Evolutionary conservation across 1,140 invertebrate genomes (phyloP), one percentile per base, ranked within the genome.

Genomic region (Macrosteles quadrilineatus): DNA sequence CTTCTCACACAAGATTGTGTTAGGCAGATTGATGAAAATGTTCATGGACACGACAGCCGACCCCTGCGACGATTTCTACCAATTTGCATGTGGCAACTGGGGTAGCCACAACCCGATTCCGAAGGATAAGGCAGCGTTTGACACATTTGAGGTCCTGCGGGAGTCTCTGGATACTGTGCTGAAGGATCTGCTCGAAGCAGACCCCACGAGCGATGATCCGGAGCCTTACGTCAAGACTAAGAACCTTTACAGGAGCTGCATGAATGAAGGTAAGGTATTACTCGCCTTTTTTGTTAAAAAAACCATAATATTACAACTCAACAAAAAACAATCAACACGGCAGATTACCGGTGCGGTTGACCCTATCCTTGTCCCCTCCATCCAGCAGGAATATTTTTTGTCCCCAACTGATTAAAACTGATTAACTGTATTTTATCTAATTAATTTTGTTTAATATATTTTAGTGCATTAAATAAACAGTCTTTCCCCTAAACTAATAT

Each of bases 11-110:
- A 36, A 14, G 32, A 36, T 36, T 30, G 14, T 71, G 71, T 67
- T 66, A 76, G 74, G 69, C 29, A 73, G 70, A 59, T 57, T 89
- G 71, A 92, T 93, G 90, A 82, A 83, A 71, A 85, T 87, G 69
- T 91, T 90, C 73, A 95, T 96, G 90, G 91, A 96, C 75, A 78
- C 76, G 0, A 81, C 78, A 19, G 86, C 86, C 0, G 87, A 96
- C 81, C 95, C 96, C 0, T 98, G 96, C 78, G 82, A 91, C 1
- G 94, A 98, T 79, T 98, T 97, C 79, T 97, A 96, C 79, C 87
- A 92, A 76, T 97, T 90, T 76, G 89, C 94, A 0, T 97, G 95
- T 78, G 94, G 94, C 17, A 92, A 93, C 73, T 96, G 94, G 94
- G 87, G 89, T 29, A 85, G 86, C 29, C 82, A 87, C 47, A 92